Evolutionary conservation across 37 sponge, comb jelly and placozoan species (phyloP).

Genomic region (Chondrilla cf. caribensis): DNA sequence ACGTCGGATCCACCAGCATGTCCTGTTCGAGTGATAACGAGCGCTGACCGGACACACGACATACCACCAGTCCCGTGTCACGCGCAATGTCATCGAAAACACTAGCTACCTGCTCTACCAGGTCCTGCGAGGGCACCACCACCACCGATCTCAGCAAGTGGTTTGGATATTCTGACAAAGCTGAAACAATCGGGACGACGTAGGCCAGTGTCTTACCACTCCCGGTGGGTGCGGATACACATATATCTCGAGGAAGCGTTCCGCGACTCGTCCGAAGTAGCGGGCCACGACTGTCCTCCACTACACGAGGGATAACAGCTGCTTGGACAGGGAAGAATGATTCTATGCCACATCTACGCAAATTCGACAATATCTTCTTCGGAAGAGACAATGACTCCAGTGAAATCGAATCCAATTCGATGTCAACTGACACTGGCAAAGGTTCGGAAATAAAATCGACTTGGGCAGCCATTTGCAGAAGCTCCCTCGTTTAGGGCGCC

Average conservation of each 20-base stretch:
- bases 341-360: slow-evolving; percentile 30
- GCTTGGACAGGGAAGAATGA: slow-evolving; percentile 67
- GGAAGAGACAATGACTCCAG: slow-evolving; percentile 33
- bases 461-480: no score
- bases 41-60: slow-evolving; percentile 43
- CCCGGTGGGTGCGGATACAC: slow-evolving; percentile 93
- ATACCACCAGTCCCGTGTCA: slow-evolving; percentile 54
- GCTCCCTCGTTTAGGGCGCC: no score
- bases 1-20: slow-evolving; percentile 26
- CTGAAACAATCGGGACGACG: slow-evolving; percentile 76
- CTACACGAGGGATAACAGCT: slow-evolving; percentile 41
- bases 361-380: slow-evolving; percentile 31
- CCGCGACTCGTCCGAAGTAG: slow-evolving; percentile 18
- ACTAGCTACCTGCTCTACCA: slow-evolving; percentile 69
- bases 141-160: slow-evolving; percentile 59
- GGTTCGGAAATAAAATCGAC: slow-evolving; percentile 1
- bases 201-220: slow-evolving; percentile 95
- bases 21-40: slow-evolving; percentile 33
- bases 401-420: slow-evolving; percentile 32
- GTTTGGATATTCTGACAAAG: slow-evolving; percentile 1
- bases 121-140: slow-evolving; percentile 77
- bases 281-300: slow-evolving; percentile 5
- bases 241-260: slow-evolving; percentile 58
- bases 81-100: slow-evolving; percentile 64
- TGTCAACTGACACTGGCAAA: slow-evolving; percentile 41